phyloP scores from a whole-genome alignment of 1,140 invertebrate genomes.

The Drosophila nikananu region DNA sequence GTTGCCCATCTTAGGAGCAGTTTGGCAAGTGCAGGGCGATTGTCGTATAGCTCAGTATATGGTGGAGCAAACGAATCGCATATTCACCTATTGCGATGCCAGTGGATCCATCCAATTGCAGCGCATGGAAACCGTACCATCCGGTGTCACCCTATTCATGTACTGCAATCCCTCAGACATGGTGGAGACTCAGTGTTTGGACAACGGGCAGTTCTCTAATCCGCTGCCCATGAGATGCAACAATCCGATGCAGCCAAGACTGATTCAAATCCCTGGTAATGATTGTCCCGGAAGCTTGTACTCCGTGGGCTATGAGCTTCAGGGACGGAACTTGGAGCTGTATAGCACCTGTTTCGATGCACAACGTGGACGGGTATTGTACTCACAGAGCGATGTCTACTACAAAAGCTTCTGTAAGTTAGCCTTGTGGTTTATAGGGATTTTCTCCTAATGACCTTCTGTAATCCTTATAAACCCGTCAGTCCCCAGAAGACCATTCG shows the following conservation, averaged over 20 bases:
- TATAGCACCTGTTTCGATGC: conserved; percentile 60
- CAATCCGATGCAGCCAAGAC: conserved; percentile 44
- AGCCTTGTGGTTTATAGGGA: too few relatives aligned
- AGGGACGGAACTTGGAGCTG: conserved; percentile 40
- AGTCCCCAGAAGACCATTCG: conserved; percentile 51
- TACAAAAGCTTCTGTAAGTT: conserved; percentile 59
- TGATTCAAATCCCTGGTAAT: neutral
- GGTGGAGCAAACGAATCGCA: conserved; percentile 57
- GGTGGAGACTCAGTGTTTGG: conserved; percentile 41
- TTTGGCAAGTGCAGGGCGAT: conserved; percentile 9
- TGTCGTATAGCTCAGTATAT: conserved; percentile 22
- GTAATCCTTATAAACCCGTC: neutral
- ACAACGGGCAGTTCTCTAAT: conserved; percentile 35
- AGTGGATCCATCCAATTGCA: conserved; percentile 43
- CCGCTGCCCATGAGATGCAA: conserved; percentile 39
- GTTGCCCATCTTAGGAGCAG: neutral
- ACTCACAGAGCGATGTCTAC: conserved; percentile 62
- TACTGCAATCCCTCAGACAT: conserved; percentile 36
- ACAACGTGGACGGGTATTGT: conserved; percentile 27
- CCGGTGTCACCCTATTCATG: conserved; percentile 45
- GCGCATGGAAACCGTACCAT: conserved; percentile 50
- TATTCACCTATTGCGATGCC: conserved; percentile 55
- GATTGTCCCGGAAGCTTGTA: conserved; percentile 40
- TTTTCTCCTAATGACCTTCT: neutral
- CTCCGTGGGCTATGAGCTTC: conserved; percentile 51